Conservation (phyloP, 2,113 vertebrate genomes). For the Atractosteus spatula region DNA sequence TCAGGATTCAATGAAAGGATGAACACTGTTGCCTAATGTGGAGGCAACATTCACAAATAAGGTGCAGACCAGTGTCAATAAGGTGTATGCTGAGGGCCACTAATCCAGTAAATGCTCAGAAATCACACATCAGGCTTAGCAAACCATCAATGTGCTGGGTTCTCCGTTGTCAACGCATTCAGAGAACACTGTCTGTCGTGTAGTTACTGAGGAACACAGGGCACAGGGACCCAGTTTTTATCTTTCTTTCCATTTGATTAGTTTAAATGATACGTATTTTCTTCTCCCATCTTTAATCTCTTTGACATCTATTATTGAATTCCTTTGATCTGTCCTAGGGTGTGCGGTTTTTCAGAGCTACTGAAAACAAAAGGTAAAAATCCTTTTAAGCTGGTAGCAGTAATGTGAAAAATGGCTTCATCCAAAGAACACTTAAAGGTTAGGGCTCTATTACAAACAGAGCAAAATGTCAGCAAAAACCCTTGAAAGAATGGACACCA, state of each 20-base stretch:
- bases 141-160: constrained; percentile 9
- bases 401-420: constrained; percentile 84
- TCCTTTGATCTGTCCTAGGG: background rate
- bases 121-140: constrained; percentile 26
- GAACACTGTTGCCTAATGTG: background rate
- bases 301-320: background rate
- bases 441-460: constrained; percentile 78
- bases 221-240: background rate
- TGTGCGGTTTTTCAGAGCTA: constrained; percentile 10
- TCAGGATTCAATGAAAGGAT: too few relatives aligned
- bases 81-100: background rate
- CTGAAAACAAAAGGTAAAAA: constrained; percentile 29
- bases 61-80: background rate
- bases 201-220: background rate
- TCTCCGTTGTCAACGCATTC: background rate
- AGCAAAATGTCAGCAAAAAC: constrained; percentile 69
- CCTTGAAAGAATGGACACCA: constrained; percentile 60
- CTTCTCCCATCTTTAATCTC: constrained; percentile 3
- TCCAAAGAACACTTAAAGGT: constrained; percentile 82
- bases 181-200: constrained; percentile 6
- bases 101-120: constrained; percentile 28
- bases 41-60: constrained; percentile 11
- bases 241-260: constrained; percentile 3
- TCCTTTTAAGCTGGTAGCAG: constrained; percentile 46
- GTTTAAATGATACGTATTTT: constrained; percentile 27